These are phyloP conservation scores for Crypturellus tataupa DNA, from an alignment of 2,797 vertebrate species.

Conservation along the genomic window DNA sequence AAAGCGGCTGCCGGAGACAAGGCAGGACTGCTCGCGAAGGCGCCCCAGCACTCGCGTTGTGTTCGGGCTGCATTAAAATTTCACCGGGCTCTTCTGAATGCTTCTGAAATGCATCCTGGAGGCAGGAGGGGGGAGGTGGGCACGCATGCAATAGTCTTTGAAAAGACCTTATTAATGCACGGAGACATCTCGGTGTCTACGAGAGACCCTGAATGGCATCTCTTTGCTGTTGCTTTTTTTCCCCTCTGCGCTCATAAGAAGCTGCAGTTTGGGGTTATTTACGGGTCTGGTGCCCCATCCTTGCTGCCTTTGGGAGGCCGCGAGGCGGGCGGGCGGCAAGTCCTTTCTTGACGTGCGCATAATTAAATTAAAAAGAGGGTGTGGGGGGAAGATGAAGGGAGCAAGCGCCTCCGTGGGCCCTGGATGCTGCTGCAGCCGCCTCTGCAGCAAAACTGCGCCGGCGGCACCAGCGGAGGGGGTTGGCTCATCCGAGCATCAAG, in stretches of 20 bases:
- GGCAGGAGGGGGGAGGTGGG: neutral
- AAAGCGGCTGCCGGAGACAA: conserved; percentile 49
- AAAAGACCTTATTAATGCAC: conserved; percentile 54
- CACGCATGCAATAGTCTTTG: neutral
- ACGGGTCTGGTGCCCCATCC: neutral
- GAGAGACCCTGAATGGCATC: conserved; percentile 40
- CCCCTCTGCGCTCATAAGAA: conserved; percentile 14
- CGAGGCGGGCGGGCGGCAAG: neutral
- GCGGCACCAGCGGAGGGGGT: neutral
- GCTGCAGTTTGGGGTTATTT: conserved; percentile 68
- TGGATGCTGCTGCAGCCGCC: conserved; percentile 14
- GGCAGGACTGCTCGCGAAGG: conserved; percentile 43
- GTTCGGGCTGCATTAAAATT: conserved; percentile 62
- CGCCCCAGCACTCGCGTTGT: neutral
- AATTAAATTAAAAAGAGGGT: conserved; percentile 66
- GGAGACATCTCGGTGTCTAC: conserved; percentile 33
- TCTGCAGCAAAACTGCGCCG: conserved; percentile 29
- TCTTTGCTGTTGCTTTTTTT: neutral
- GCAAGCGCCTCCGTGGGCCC: conserved; percentile 32
- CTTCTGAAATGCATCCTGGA: conserved; percentile 14
- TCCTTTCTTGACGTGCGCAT: conserved; percentile 58
- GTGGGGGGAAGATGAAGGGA: conserved; percentile 22
- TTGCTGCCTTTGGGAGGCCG: neutral
- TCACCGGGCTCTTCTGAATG: conserved; percentile 33
- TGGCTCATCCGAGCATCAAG: too few relatives aligned